Evolutionary conservation across 2,888 invertebrate species (phyloP).

Genomic region (Cheilosia urbana): DNA sequence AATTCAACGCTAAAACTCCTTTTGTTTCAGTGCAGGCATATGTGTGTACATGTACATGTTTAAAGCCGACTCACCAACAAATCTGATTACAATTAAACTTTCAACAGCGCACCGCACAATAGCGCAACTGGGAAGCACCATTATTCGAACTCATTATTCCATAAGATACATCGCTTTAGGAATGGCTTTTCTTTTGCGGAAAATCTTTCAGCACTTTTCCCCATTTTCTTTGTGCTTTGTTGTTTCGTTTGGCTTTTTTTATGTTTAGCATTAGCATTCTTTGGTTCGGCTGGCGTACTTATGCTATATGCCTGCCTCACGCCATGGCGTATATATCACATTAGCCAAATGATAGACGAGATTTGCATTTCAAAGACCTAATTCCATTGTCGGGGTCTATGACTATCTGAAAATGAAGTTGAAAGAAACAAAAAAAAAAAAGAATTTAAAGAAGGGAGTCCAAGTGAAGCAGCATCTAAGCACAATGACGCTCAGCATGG

Average conservation of each 20-base stretch:
- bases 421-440: slow-evolving; percentile 9
- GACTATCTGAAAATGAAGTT: slow-evolving; percentile 64
- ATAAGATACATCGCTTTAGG: slow-evolving; percentile 59
- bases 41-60: too few species aligned
- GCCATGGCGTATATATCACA: slow-evolving; percentile 57
- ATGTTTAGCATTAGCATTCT: slow-evolving; percentile 14
- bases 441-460: slow-evolving; percentile 40
- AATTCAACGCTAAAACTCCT: slow-evolving; percentile 58
- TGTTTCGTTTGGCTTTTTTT: neutral
- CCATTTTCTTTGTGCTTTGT: slow-evolving; percentile 26
- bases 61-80: slow-evolving; percentile 25
- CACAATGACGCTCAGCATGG: slow-evolving; percentile 10
- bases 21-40: slow-evolving; percentile 37
- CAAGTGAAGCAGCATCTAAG: slow-evolving; percentile 29
- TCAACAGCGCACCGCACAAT: slow-evolving; percentile 67
- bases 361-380: slow-evolving; percentile 75
- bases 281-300: neutral
- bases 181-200: slow-evolving; percentile 64
- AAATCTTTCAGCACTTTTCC: slow-evolving; percentile 64
- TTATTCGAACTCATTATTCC: slow-evolving; percentile 71
- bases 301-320: slow-evolving; percentile 35
- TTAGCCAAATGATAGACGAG: slow-evolving; percentile 64
- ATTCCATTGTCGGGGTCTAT: slow-evolving; percentile 69
- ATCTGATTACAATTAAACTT: slow-evolving; percentile 74
- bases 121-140: slow-evolving; percentile 49